A percentile compares a stretch with the other conserved stretches of the same genome.
phyloP scores from a whole-genome alignment of 2,797 vertebrate species.

The Natrix natrix region DNA sequence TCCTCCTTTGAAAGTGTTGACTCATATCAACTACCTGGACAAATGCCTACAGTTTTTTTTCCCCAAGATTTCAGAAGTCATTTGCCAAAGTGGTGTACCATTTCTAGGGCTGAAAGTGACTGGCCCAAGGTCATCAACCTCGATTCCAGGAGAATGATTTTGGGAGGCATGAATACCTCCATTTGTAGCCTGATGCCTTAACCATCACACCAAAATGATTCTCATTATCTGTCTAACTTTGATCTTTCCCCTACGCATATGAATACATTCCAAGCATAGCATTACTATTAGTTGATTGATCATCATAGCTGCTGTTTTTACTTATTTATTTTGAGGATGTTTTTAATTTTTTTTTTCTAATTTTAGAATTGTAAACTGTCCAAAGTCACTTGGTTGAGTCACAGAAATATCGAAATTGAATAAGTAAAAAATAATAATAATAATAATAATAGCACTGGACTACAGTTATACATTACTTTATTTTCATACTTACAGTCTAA shows the following conservation, averaged over 20 bases:
- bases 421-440: background rate
- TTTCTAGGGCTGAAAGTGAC: background rate
- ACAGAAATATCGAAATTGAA: background rate
- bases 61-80: background rate
- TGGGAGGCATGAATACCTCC: background rate
- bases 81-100: background rate
- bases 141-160: background rate
- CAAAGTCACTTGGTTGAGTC: background rate
- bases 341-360: background rate
- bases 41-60: background rate
- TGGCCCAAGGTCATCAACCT: background rate
- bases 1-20: background rate
- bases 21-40: background rate
- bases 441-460: background rate
- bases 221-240: background rate
- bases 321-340: background rate
- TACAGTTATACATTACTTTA: background rate
- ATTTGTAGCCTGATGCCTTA: background rate
- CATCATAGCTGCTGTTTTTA: background rate
- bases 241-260: background rate
- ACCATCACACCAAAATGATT: background rate
- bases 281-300: background rate
- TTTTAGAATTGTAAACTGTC: background rate
- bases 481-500: background rate
- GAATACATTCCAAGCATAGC: background rate